phyloP scores from a whole-genome alignment of 2,888 invertebrate species.

The Aphrophora alni region DNA sequence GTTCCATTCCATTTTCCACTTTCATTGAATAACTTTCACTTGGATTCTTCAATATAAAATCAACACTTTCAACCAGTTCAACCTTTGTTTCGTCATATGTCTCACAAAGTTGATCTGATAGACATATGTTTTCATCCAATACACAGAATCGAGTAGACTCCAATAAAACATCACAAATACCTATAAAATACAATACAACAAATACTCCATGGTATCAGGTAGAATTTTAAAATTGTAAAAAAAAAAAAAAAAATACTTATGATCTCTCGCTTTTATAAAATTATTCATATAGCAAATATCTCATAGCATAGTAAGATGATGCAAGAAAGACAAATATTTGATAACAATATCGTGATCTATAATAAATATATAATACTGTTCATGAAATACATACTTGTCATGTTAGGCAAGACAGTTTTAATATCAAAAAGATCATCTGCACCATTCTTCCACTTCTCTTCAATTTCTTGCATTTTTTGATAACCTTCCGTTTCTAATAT shows the following conservation, averaged over 20 bases:
- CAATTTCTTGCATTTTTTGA: not conserved
- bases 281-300: too few relatives aligned
- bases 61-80: not conserved
- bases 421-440: not conserved
- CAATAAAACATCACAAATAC: not conserved
- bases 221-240: too few relatives aligned
- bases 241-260: too few relatives aligned
- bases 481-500: not conserved
- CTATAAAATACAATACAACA: not conserved
- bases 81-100: not conserved
- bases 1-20: too few relatives aligned
- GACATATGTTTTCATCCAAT: not conserved
- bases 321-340: too few relatives aligned
- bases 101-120: not conserved
- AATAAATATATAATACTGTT: too few relatives aligned
- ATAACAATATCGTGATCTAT: too few relatives aligned
- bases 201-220: too few relatives aligned
- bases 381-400: not conserved
- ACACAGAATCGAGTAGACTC: not conserved
- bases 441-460: not conserved
- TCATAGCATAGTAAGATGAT: too few relatives aligned
- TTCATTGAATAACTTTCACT: too few relatives aligned
- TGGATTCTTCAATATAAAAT: not conserved
- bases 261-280: too few relatives aligned
- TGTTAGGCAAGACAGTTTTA: not conserved